Base-by-base conservation (phyloP, 2,888 invertebrate genomes). In the Frankliniella fusca region DNA sequence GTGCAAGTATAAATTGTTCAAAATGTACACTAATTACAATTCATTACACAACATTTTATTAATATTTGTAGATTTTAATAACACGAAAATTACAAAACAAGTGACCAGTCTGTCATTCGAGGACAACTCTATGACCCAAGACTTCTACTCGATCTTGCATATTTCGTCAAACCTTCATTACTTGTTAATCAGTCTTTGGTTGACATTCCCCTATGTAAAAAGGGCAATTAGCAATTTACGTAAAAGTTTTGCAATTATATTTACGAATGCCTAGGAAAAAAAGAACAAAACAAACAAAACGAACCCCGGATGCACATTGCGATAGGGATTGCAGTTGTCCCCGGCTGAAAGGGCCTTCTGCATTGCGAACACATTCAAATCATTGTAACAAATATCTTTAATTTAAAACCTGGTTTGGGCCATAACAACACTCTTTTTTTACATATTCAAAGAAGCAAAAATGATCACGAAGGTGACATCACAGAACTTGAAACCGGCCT, bases 131-230 rank as follows among this genome's bases (percentile, higher is more conserved):
- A 76, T 23, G 70, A 27, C 70, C 70, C 23, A 12, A 76, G 27
- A 76, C 70, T 23, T 27, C 70, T 12, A 12, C 23, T n/a, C 61
- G n/a, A 0, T 20, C 27, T 76, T 27, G 70, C 27, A 27, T 27
- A 27, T 76, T 76, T 76, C 70, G 70, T 70, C 70, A 23, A 70
- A n/a, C 27, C 70, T 76, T 27, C 70, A 76, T 76, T 76, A 76
- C 70, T 76, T 23, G 70, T 76, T 76, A 76, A 76, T 76, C 70
- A 76, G 70, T 76, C 70, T 76, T 76, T 76, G 70, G 70, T 76
- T 76, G 70, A 76, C 70, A 76, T 76, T n/a, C 70, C 70, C 38
- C 38, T 5, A 12, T 27, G 27, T 18, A 61, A 61, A 2, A n/a
- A 12, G 70, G 70, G 70, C 70, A 27, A 27, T 27, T 27, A 76